Conservation (phyloP, 2,797 vertebrate species). For the Sebastes minor region DNA sequence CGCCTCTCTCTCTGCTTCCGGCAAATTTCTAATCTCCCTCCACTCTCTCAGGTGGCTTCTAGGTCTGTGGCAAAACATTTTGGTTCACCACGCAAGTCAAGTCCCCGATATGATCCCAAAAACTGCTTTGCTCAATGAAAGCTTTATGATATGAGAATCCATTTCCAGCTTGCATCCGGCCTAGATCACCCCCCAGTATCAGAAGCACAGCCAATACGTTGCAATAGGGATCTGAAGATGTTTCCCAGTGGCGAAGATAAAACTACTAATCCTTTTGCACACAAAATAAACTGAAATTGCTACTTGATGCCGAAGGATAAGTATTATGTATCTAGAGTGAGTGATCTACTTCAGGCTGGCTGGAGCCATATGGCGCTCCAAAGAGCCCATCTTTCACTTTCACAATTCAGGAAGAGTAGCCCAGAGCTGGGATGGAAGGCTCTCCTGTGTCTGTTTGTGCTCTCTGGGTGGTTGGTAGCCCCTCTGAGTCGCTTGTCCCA, state of each 20-base stretch:
- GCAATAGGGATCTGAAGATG: constrained; percentile 45
- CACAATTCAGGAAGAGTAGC: constrained; percentile 23
- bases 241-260: constrained; percentile 58
- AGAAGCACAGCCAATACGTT: constrained; percentile 33
- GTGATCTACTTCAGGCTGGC: constrained; percentile 45
- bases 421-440: constrained; percentile 31
- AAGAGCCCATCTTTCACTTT: constrained; percentile 38
- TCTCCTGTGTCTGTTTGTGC: constrained; percentile 29
- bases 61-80: constrained; percentile 21
- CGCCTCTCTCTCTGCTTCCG: background rate
- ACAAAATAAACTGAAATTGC: constrained; percentile 55
- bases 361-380: constrained; percentile 52
- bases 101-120: constrained; percentile 21
- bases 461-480: constrained; percentile 28
- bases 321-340: constrained; percentile 50
- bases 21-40: constrained; percentile 5
- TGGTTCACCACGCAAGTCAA: background rate
- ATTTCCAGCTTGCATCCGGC: constrained; percentile 25
- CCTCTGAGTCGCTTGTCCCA: constrained; percentile 28
- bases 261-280: constrained; percentile 54
- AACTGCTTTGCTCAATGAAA: constrained; percentile 23
- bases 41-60: constrained; percentile 4
- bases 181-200: constrained; percentile 45
- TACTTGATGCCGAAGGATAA: constrained; percentile 57
- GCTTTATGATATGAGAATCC: constrained; percentile 28